Evolutionary conservation across 2,888 invertebrate species (phyloP), one percentile per base, ranked within the genome.

Genomic region (Corbicula japonica): DNA sequence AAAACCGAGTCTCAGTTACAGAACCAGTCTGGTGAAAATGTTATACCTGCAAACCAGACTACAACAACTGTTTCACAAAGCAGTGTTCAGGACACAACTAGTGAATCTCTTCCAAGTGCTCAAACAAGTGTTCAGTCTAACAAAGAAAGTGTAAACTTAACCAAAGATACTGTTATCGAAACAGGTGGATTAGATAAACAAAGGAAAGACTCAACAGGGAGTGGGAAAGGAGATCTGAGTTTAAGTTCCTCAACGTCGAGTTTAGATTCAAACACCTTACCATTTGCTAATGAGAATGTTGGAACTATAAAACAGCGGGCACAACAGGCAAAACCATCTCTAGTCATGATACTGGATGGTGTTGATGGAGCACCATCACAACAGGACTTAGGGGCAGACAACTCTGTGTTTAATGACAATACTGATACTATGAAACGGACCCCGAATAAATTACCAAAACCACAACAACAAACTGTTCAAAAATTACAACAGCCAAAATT

Each of bases 231-330:
- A 10, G 79, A 76, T 72, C 52, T 86, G 68, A 89, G 90, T 71
- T 86, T 89, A 12, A 91, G 86, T 73, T 78, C 86, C 26, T 92
- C 92, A 12, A 87, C 90, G 0, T 98, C 98, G 90, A 98, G 98
- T 94, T 97, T 98, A 86, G 98, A 98, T 95, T 98, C 98, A 60
- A 98, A 98, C 84, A 92, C 94, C 21, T 87, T 95, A 81, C 99
- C 99, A 48, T 99, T 99, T 94, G 99, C 99, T 87, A 99, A 99
- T 93, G 99, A 99, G 93, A 99, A 99, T 94, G 98, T 98, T 44
- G 99, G 99, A 72, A 99, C 99, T 68, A 99, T 99, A 92, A 97
- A 98, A 93, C 98, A 98, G 92, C 95, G 96, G 86, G 89, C 87
- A 28, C 86, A 89, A 0, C 72, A 86, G 21, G 69, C 81, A 15